These are phyloP conservation scores for Lithosia quadra DNA, from an alignment of 2,888 invertebrate genomes.

Conservation along the genomic window DNA sequence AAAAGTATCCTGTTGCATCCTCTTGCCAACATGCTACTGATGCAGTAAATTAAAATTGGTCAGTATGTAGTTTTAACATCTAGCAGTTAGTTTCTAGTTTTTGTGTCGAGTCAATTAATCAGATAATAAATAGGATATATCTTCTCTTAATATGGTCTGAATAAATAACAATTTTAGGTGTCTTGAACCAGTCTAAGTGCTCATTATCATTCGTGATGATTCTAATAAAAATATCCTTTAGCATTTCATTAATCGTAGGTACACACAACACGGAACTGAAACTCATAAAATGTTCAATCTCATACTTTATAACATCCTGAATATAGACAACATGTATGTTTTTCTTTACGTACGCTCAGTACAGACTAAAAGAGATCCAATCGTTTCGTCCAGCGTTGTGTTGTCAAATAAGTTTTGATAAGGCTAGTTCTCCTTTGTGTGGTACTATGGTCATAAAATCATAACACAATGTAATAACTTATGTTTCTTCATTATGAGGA, in stretches of 20 bases:
- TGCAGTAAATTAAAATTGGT: background rate
- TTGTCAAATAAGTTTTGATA: no score
- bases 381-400: no score
- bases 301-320: constrained; percentile 25
- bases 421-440: background rate
- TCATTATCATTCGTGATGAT: constrained; percentile 31
- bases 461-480: constrained; percentile 28
- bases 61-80: background rate
- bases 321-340: background rate
- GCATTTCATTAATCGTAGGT: constrained; percentile 30
- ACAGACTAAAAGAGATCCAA: background rate
- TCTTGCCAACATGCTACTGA: background rate
- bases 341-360: background rate
- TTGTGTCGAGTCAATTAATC: background rate
- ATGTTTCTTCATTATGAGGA: constrained; percentile 28
- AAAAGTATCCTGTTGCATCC: constrained; percentile 2
- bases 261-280: constrained; percentile 27
- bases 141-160: background rate
- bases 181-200: constrained; percentile 33
- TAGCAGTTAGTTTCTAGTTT: background rate
- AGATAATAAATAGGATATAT: background rate
- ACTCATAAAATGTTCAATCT: constrained; percentile 26
- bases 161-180: constrained; percentile 31
- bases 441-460: constrained; percentile 13
- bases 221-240: constrained; percentile 30